phyloP scores from a whole-genome alignment of 2,888 invertebrate genomes.

The Vesta saturnalis region DNA sequence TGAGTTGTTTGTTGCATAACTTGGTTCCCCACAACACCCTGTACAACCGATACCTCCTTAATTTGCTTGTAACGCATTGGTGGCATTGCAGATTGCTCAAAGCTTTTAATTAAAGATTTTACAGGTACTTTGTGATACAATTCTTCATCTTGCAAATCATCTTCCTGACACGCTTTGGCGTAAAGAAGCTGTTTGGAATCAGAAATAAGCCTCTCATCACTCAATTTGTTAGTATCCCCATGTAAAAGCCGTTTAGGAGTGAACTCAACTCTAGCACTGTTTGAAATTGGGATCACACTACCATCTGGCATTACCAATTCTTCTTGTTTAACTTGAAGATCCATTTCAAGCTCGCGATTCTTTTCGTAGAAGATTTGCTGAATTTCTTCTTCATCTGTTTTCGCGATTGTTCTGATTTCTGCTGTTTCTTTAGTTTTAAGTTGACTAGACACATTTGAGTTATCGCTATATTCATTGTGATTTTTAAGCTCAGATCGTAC shows the following conservation, averaged over 20 bases:
- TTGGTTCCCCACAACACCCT: conserved; percentile 3
- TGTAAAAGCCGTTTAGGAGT: background rate
- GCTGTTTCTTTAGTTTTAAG: conserved; percentile 52
- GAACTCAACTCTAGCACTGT: background rate
- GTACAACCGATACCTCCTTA: conserved; percentile 48
- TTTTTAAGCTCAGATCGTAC: conserved; percentile 46
- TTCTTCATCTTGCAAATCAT: conserved; percentile 46
- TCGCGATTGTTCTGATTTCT: conserved; percentile 51
- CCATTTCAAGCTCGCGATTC: conserved; percentile 56
- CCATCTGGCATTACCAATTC: conserved; percentile 48
- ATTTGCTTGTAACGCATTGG: conserved; percentile 66
- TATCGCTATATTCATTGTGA: conserved; percentile 41
- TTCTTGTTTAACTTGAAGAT: conserved; percentile 56
- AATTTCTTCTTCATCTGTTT: conserved; percentile 56
- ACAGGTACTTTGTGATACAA: conserved; percentile 62
- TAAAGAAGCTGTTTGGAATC: conserved; percentile 11
- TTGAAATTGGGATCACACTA: conserved; percentile 18
- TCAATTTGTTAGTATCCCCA: conserved; percentile 21
- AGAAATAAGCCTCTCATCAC: conserved; percentile 13
- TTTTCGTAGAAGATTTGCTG: conserved; percentile 58
- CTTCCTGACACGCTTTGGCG: background rate
- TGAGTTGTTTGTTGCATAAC: background rate
- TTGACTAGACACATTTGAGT: conserved; percentile 47
- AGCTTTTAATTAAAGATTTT: conserved; percentile 67
- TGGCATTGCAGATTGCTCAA: conserved; percentile 71